Percentiles rank a stretch among this genome's conserved stretches.
phyloP scores from a whole-genome alignment of 2,888 invertebrate species.

The Scotopteryx bipunctaria region DNA sequence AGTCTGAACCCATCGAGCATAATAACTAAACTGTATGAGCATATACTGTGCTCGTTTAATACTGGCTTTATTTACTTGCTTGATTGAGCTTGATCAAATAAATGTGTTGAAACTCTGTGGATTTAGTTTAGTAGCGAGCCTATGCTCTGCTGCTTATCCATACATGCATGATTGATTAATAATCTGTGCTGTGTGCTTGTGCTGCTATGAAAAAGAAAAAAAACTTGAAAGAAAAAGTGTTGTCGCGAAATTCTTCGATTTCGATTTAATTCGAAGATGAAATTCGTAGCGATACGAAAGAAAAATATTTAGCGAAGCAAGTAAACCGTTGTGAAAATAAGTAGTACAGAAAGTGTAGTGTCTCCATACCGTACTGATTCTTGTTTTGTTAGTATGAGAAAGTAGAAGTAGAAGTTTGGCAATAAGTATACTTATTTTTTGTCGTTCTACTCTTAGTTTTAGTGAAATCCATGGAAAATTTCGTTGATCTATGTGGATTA shows the following conservation, averaged over 20 bases:
- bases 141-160: too few relatives aligned
- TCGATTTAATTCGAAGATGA: background rate
- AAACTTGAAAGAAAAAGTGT: too few relatives aligned
- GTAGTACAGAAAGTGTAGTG: background rate
- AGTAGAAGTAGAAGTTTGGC: slow-evolving; percentile 20
- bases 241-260: background rate
- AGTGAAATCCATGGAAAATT: slow-evolving; percentile 33
- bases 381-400: background rate
- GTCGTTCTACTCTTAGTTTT: slow-evolving; percentile 9
- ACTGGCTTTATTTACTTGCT: too few relatives aligned
- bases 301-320: background rate
- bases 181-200: too few relatives aligned
- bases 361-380: background rate
- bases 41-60: too few relatives aligned
- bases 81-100: too few relatives aligned
- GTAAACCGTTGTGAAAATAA: background rate
- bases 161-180: too few relatives aligned
- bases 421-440: slow-evolving; percentile 30
- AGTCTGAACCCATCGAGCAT: background rate
- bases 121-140: too few relatives aligned
- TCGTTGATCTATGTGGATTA: slow-evolving; percentile 42
- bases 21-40: background rate
- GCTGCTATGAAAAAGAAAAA: too few relatives aligned
- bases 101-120: too few relatives aligned
- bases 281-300: background rate